Base-by-base conservation (phyloP, 2,113 vertebrate species). In the Chloroceryle aenea region DNA sequence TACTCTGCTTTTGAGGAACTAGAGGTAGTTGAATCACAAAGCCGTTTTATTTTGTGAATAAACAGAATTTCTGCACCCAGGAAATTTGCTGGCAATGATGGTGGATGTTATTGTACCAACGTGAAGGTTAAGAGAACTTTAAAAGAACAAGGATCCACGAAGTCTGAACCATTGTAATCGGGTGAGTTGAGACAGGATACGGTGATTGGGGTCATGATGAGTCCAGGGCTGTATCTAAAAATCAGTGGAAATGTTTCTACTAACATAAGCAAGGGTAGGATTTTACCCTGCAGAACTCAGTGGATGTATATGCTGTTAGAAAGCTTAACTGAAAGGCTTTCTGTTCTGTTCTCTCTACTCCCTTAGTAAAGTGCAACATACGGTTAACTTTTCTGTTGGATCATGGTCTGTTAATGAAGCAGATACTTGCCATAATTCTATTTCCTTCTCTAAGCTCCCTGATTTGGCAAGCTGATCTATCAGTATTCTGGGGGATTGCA, bases 381-480 rank as follows among this genome's bases (percentile, higher is more conserved):
- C 42, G 68, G 77, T 85, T 94, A 91, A 89, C 14, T 77, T 69
- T 69, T 64, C 67, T 87, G 10, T 73, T 56, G 63, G 27, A 38
- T 63, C 1, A 0, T 52, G 75, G 34, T 34, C 67, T 93, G 75
- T 40, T 95, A 91, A 80, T 30, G 85, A 85, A 74, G 81, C 61
- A 94, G 23, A 13, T 43, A 81, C 38, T 91, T 89, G 38, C 3
- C 43, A 58, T 91, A 95, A 94, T 92, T 82, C 53, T 40, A 27
- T 38, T 84, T 89, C 81, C 69, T 89, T 90, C 50, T 93, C 71
- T 76, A 43, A 90, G 47, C 45, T 78, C 59, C 68, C 30, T 84
- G 76, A 69, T 90, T 74, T 82, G 76, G 83, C 93, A 91, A 76
- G 61, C 81, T 91, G 86, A 85, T 95, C 77, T 82, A 22, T 86